Percentiles rank a stretch among this genome's conserved stretches.
Conservation (phyloP, 2,888 invertebrate species). For the Salpingus planirostris region DNA sequence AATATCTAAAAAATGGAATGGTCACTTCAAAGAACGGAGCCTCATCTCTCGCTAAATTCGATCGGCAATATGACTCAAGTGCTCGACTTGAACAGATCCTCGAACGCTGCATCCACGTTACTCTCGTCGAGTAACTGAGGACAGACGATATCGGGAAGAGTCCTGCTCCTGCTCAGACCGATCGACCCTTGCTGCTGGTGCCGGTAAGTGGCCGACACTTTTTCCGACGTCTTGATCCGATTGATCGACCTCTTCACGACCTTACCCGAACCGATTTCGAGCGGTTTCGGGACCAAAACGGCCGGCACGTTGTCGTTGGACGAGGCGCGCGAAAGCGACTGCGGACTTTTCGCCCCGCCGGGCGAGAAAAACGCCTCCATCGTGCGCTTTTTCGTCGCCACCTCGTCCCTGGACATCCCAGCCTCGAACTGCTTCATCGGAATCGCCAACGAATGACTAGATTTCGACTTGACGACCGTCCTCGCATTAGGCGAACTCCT, state of each 20-base stretch:
- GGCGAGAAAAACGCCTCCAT: slow-evolving; percentile 63
- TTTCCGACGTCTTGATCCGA: slow-evolving; percentile 45
- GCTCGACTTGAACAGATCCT: slow-evolving; percentile 59
- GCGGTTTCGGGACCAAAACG: slow-evolving; percentile 4
- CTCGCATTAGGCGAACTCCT: slow-evolving; percentile 42
- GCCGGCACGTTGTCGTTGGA: slow-evolving; percentile 10
- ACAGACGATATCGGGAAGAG: slow-evolving; percentile 63
- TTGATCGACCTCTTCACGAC: slow-evolving; percentile 33
- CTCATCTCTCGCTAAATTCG: too few relatives aligned
- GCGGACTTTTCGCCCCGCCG: slow-evolving; percentile 43
- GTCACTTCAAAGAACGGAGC: too few relatives aligned
- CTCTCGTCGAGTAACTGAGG: slow-evolving; percentile 62
- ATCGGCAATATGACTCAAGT: too few relatives aligned
- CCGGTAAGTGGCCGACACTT: slow-evolving; percentile 39
- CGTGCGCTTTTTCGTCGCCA: slow-evolving; percentile 60
- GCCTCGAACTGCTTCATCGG: slow-evolving; percentile 80
- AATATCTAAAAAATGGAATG: too few relatives aligned
- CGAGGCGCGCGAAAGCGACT: slow-evolving; percentile 28
- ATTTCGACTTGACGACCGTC: slow-evolving; percentile 52
- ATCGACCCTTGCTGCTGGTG: slow-evolving; percentile 10
- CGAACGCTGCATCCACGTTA: slow-evolving; percentile 83
- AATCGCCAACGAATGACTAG: slow-evolving; percentile 62
- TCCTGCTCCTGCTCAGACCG: slow-evolving; percentile 62
- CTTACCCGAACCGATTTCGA: slow-evolving; percentile 20
- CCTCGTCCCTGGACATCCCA: slow-evolving; percentile 56